A percentile compares a stretch with the other conserved stretches of the same genome.
Conservation (phyloP, 1,140 invertebrate species). For the Melipona quadrifasciata region DNA sequence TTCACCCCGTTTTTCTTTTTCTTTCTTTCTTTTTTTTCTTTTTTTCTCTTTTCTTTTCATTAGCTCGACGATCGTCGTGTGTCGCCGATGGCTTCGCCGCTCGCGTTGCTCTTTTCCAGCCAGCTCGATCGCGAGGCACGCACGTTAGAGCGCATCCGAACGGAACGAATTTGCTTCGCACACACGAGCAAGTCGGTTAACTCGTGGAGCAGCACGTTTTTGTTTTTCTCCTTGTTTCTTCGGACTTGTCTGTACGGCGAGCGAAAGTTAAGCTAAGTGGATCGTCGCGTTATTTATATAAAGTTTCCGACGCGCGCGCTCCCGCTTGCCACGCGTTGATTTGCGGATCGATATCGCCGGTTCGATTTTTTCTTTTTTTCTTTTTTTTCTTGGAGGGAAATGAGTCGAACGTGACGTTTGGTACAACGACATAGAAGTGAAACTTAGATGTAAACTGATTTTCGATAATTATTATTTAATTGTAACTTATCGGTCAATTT, state of each 20-base stretch:
- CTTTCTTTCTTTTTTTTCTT: no score
- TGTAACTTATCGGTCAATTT: no score
- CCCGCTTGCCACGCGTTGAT: not conserved
- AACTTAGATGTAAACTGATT: no score
- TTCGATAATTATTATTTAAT: no score
- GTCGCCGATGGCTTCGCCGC: slow-evolving; percentile 26
- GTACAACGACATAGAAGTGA: no score
- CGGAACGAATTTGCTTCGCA: slow-evolving; percentile 71
- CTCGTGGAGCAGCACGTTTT: slow-evolving; percentile 5
- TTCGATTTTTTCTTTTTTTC: no score
- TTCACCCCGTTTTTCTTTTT: slow-evolving; percentile 6
- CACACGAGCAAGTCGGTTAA: slow-evolving; percentile 49
- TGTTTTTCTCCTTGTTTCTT: not conserved
- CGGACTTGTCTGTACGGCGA: not conserved
- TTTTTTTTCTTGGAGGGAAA: no score
- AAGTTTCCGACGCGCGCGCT: not conserved
- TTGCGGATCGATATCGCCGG: no score
- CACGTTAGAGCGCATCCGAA: slow-evolving; percentile 81
- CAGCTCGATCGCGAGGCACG: slow-evolving; percentile 76
- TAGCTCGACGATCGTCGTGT: slow-evolving; percentile 47
- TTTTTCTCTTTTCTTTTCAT: not conserved
- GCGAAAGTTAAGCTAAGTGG: slow-evolving; percentile 5
- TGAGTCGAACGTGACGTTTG: no score
- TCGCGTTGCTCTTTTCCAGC: slow-evolving; percentile 15
- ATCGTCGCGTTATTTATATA: slow-evolving; percentile 29